Evolutionary conservation across 2,113 vertebrate genomes (phyloP).

Genomic region (Neofelis nebulosa): DNA sequence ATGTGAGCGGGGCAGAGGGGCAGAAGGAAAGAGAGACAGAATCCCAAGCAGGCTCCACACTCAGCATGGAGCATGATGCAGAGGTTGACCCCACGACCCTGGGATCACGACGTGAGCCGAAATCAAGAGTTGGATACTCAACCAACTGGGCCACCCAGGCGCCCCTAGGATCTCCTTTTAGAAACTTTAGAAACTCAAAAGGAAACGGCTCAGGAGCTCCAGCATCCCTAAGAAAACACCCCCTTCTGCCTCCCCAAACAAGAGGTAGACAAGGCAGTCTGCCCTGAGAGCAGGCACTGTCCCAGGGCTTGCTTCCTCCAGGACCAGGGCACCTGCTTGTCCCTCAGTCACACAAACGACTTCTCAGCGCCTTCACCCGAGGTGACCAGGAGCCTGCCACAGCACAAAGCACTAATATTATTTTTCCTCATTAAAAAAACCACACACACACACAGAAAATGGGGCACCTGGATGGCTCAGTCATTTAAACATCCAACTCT

Average conservation of each 20-base stretch:
- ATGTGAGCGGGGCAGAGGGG: too few species aligned
- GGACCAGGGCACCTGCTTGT: neutral
- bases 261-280: neutral
- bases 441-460: too few species aligned
- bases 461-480: too few species aligned
- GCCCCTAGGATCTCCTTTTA: neutral
- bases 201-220: neutral
- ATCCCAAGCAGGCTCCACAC: too few species aligned
- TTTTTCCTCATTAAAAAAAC: neutral
- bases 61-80: too few species aligned
- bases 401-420: neutral
- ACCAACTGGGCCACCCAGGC: too few species aligned
- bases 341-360: neutral
- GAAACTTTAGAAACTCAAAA: conserved; percentile 37
- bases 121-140: too few species aligned
- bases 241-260: neutral
- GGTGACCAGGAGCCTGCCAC: neutral
- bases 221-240: neutral
- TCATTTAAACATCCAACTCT: too few species aligned
- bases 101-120: too few species aligned
- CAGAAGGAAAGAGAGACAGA: too few species aligned
- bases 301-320: neutral
- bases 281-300: neutral
- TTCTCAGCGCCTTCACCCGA: neutral
- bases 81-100: too few species aligned